Evolutionary conservation across 1,140 invertebrate species (phyloP), one percentile per base, ranked within the genome.

Genomic region (Melanaphis sacchari): DNA sequence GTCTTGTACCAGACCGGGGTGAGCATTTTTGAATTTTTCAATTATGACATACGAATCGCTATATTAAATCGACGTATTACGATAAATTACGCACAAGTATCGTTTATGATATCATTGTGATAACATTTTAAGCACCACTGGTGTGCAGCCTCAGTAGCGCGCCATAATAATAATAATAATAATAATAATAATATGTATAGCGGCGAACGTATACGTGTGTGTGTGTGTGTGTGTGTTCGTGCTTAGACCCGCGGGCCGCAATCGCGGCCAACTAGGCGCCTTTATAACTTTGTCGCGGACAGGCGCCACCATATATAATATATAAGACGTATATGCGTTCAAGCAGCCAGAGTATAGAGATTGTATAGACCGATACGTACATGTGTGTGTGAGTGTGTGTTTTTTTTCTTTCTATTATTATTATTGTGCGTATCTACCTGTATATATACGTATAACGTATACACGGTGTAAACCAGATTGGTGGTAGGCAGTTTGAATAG

Each of bases 231-330:
- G 43, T 46, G 31, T 9, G 24, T 40, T 46, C 31, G 85, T 36
- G 43, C 43, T 49, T 22, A 88, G 43, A 88, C 41, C 43, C 87
- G 87, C 43, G 85, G 85, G 85, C 31, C 85, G 2, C 18, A 36
- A n/a, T 88, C 85, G 85, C 59, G 59, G 59, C 46, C 87, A 49
- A 88, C 43, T 88, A 49, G 87, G 87, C 87, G 87, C 87, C 87
- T 88, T 88, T 88, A 89, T 54, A 90, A 66, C 89, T 90, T 90
- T 90, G 89, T 93, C 91, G 76, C 46, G 66, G 46, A 84, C 91
- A 85, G 91, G 91, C 91, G 91, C 91, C 91, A 84, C 91, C 18
- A 31, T 31, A 26, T 54, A 66, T 54, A 59, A 18, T 46, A 2
- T 46, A 46, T 46, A 49, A 49, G 18, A 87, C 49, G 49, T 22